Conservation (phyloP, 2,888 invertebrate species). For the Drosophila rubida region DNA sequence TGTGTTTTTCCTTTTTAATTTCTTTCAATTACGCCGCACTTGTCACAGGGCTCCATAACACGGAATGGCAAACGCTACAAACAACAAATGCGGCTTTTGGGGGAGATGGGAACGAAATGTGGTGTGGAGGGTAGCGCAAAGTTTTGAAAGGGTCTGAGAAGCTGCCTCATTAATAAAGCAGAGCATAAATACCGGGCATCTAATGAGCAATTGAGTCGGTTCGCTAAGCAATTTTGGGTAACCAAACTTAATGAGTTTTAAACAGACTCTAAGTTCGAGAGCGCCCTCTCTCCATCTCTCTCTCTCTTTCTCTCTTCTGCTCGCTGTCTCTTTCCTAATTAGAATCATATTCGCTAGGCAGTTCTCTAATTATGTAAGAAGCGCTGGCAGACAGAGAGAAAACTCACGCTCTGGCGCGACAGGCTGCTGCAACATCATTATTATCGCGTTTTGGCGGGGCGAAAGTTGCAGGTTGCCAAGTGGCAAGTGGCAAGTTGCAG, state of each 20-base stretch:
- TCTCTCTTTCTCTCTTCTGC: neutral
- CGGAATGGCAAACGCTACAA: slow-evolving; percentile 3
- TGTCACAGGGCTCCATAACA: slow-evolving; percentile 52
- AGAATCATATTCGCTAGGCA: slow-evolving; percentile 46
- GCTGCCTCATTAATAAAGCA: slow-evolving; percentile 61
- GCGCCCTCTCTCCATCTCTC: neutral
- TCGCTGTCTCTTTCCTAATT: slow-evolving; percentile 41
- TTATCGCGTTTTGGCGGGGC: slow-evolving; percentile 36
- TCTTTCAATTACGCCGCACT: slow-evolving; percentile 78
- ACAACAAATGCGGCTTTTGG: neutral
- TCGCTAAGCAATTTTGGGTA: slow-evolving; percentile 35
- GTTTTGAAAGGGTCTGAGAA: slow-evolving; percentile 40
- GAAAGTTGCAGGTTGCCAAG: slow-evolving; percentile 55
- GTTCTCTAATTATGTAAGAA: slow-evolving; percentile 61
- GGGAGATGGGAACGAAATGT: neutral
- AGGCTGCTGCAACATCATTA: slow-evolving; percentile 38
- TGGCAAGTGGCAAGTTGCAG: slow-evolving; percentile 16
- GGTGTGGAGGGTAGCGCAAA: neutral
- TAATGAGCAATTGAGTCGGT: slow-evolving; percentile 32
- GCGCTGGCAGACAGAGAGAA: neutral
- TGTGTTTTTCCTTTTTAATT: slow-evolving; percentile 63
- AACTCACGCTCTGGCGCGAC: neutral
- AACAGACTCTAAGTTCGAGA: slow-evolving; percentile 1
- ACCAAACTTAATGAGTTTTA: slow-evolving; percentile 17
- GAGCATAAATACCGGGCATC: slow-evolving; percentile 38